These are phyloP conservation scores for Calameuta filiformis DNA, from an alignment of 2,888 invertebrate genomes.

Conservation along the genomic window DNA sequence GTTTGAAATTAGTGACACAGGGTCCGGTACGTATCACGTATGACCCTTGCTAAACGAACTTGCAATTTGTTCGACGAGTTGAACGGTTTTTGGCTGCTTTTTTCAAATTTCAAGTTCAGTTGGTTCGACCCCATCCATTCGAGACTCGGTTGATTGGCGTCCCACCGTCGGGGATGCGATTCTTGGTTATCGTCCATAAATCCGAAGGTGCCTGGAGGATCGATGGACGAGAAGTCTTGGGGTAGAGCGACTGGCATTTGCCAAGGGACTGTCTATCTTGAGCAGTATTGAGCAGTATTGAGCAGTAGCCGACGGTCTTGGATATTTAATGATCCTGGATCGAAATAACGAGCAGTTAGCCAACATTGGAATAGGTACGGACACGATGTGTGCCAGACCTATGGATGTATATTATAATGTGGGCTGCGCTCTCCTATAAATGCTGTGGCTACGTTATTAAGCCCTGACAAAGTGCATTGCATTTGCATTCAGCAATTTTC, in stretches of 20 bases:
- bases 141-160: not conserved
- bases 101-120: not conserved
- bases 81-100: not conserved
- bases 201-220: not conserved
- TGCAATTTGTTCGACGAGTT: not conserved
- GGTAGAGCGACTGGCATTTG: not conserved
- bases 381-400: not conserved
- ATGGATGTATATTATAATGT: not conserved
- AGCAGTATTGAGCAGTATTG: no score
- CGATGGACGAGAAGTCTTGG: not conserved
- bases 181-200: not conserved
- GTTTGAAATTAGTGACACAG: no score
- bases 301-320: not conserved
- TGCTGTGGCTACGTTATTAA: not conserved
- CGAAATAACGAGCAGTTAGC: not conserved
- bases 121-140: not conserved
- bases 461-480: not conserved
- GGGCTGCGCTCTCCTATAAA: no score
- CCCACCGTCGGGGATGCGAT: not conserved
- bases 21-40: not conserved
- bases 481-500: not conserved
- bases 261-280: not conserved
- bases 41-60: not conserved
- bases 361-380: not conserved
- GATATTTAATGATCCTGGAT: constrained; percentile 4